Evolutionary conservation across 2,888 invertebrate species (phyloP), one percentile per base, ranked within the genome.

Genomic region (Caenorhabditis afra): DNA sequence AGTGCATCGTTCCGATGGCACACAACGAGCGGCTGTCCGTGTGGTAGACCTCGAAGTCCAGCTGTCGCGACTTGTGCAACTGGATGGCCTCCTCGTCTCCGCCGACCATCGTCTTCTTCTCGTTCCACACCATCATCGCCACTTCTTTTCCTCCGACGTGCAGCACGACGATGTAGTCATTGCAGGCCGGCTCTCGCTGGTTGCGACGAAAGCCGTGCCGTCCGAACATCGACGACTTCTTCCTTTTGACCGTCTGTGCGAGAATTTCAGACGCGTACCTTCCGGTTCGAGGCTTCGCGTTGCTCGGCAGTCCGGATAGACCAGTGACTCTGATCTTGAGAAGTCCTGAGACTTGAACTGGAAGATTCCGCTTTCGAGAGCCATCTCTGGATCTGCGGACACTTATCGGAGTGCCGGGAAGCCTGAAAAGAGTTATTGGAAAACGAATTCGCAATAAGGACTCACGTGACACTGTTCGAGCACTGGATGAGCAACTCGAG

Each of bases 291-390:
- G 29, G 62, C n/a, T 57, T 50, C 10, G 71, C 18, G 37, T 71
- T 57, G 12, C 39, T 14, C 4, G 66, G 66, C 0, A 73, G 61
- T 10, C 20, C 58, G n/a, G 52, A 41, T 0, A 78, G 58, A n/a
- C 78, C 78, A 11, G 78, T 78, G 12, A 78, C 62, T 7, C 78
- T 66, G 35, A 78, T 78, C 29, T 77, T 77, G n/a, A 77, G 47
- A 1, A 70, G 29, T 22, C 77, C 77, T 5, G 77, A 77, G 11
- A 77, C 77, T 50, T 58, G 65, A 12, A 77, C 59, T 0, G 66
- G 67, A 10, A 53, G 57, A 7, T 23, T 68, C 12, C 47, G 18
- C 14, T 44, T 61, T 3, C 10, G 3, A 0, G 57, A 35, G 2
- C 47, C 49, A 23, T 68, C 68, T 16, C 55, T 18, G 1, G 53